A percentile compares a stretch with the other conserved stretches of the same genome.
These are phyloP conservation scores for Tetramorium alpestre DNA, from an alignment of 1,140 invertebrate species.

Conservation along the genomic window DNA sequence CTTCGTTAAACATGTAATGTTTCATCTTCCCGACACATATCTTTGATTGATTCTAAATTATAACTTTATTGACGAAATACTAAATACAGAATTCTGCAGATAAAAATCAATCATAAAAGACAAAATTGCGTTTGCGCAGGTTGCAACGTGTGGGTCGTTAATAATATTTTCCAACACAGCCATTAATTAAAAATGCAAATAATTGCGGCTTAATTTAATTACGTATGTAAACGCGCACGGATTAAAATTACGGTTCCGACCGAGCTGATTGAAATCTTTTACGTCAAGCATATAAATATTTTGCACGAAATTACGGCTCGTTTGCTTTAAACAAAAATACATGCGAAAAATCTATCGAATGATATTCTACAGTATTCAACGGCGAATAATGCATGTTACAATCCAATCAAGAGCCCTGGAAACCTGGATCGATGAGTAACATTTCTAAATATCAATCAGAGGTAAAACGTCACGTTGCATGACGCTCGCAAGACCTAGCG, in stretches of 20 bases:
- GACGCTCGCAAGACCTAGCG: slow-evolving; percentile 39
- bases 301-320: slow-evolving; percentile 30
- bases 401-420: not conserved
- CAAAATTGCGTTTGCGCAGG: slow-evolving; percentile 31
- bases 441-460: slow-evolving; percentile 33
- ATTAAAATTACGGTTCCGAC: slow-evolving; percentile 50
- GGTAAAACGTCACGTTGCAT: slow-evolving; percentile 15
- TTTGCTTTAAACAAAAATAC: slow-evolving; percentile 44
- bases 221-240: slow-evolving; percentile 46
- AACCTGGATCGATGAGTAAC: not conserved
- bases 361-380: not conserved
- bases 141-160: slow-evolving; percentile 23
- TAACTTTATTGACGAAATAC: not conserved
- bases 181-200: slow-evolving; percentile 60
- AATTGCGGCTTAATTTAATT: slow-evolving; percentile 58
- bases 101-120: slow-evolving; percentile 25
- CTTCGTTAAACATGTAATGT: not conserved
- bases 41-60: slow-evolving; percentile 1
- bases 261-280: slow-evolving; percentile 57
- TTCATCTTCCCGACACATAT: not conserved
- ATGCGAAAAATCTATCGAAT: slow-evolving; percentile 20
- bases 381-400: not conserved
- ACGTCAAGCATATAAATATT: slow-evolving; percentile 46
- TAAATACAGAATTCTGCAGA: not conserved
- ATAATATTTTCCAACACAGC: slow-evolving; percentile 50